Conservation (phyloP, 2,888 invertebrate genomes). For the Patella depressa region DNA sequence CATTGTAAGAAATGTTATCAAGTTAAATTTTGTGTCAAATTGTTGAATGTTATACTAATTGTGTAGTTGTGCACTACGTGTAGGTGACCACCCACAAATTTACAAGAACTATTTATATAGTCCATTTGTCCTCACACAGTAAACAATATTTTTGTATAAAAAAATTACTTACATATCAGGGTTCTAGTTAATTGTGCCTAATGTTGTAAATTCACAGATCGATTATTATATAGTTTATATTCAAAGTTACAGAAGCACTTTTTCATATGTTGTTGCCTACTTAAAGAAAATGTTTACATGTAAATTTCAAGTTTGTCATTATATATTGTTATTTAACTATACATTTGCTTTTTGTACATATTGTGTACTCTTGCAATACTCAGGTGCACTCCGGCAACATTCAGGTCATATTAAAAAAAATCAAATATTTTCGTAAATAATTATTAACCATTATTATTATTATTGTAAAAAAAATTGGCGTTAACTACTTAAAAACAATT, state of each 20-base stretch:
- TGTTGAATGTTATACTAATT: too few species aligned
- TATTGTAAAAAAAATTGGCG: too few species aligned
- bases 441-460: too few species aligned
- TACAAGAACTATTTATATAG: too few species aligned
- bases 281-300: constrained; percentile 1
- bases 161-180: constrained; percentile 3
- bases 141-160: constrained; percentile 2
- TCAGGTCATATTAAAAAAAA: neutral
- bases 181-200: constrained; percentile 7
- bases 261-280: constrained; percentile 6
- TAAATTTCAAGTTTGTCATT: neutral
- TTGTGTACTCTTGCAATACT: neutral
- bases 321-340: constrained; percentile 4
- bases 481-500: too few species aligned
- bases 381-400: constrained; percentile 3
- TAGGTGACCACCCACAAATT: too few species aligned
- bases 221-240: too few species aligned
- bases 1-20: too few species aligned
- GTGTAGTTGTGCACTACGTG: too few species aligned
- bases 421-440: neutral
- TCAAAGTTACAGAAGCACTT: too few species aligned
- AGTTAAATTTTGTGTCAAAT: too few species aligned
- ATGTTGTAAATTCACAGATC: constrained; percentile 7
- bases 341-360: neutral
- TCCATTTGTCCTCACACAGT: neutral